These are phyloP conservation scores for Aplodontia rufa DNA, from an alignment of 2,113 vertebrate genomes.

Conservation along the genomic window DNA sequence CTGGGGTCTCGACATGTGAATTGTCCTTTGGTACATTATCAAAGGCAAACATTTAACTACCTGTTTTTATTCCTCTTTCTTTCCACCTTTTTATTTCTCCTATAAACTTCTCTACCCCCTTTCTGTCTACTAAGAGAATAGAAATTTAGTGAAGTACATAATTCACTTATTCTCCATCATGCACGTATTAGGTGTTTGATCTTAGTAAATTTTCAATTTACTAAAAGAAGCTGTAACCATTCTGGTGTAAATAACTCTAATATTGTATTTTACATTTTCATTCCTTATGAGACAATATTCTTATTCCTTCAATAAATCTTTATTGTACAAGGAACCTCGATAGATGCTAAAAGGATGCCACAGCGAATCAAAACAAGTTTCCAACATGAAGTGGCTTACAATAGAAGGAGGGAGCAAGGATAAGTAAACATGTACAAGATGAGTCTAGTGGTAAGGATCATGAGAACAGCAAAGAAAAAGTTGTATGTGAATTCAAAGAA, in stretches of 20 bases:
- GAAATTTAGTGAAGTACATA: conserved; percentile 14
- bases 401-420: not conserved
- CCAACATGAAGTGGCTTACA: not conserved
- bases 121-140: not conserved
- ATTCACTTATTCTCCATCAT: not conserved
- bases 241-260: conserved; percentile 35
- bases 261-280: not conserved
- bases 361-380: conserved; percentile 22
- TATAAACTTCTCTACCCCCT: not conserved
- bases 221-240: not conserved
- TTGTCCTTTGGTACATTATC: conserved; percentile 30
- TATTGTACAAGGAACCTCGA: not conserved
- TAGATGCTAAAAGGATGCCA: not conserved
- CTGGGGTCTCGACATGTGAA: not conserved
- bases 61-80: conserved; percentile 26
- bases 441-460: not conserved
- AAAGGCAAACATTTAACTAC: conserved; percentile 19
- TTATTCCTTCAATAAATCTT: not conserved
- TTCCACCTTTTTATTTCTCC: not conserved
- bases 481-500: not conserved
- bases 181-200: not conserved
- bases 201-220: conserved; percentile 6
- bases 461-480: not conserved
- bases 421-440: not conserved
- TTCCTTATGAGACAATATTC: not conserved